Percentiles rank a stretch among this genome's conserved stretches.
Conservation (phyloP, 2,797 vertebrate genomes). For the Sardinella longiceps region DNA sequence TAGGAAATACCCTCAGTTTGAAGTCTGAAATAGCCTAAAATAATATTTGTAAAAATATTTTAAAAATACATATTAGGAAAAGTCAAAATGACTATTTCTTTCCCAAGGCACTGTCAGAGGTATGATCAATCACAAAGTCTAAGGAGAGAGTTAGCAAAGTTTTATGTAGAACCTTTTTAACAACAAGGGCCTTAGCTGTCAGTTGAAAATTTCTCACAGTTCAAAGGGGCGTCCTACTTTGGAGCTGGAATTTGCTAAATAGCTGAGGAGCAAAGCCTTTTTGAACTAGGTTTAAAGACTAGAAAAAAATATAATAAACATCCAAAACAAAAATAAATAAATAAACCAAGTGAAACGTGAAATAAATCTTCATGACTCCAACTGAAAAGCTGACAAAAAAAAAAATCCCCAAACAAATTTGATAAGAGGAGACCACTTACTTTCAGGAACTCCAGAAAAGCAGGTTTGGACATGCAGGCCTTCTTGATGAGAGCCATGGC, state of each 20-base stretch:
- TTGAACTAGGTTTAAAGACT: not conserved
- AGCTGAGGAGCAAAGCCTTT: not conserved
- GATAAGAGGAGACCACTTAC: conserved; percentile 63
- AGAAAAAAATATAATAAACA: not conserved
- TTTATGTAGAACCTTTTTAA: not conserved
- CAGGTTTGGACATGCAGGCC: conserved; percentile 91
- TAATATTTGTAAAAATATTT: not conserved
- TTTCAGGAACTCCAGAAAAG: conserved; percentile 95
- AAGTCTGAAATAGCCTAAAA: not conserved
- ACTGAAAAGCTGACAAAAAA: conserved; percentile 33
- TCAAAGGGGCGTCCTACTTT: conserved; percentile 7
- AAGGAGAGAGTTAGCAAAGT: not conserved
- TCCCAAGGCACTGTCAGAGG: not conserved
- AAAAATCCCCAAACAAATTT: conserved; percentile 1
- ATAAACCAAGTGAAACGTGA: no score
- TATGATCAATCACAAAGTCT: not conserved
- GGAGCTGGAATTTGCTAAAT: not conserved
- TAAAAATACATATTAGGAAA: not conserved
- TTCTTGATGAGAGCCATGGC: conserved; percentile 96
- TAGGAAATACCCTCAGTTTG: not conserved
- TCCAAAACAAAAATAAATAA: not conserved
- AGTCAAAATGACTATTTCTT: not conserved
- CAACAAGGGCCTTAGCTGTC: not conserved
- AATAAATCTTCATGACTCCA: not conserved
- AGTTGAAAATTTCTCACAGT: not conserved